Evolutionary conservation across 2,888 invertebrate genomes (phyloP), one percentile per base, ranked within the genome.

Genomic region (Xestia ashworthii): DNA sequence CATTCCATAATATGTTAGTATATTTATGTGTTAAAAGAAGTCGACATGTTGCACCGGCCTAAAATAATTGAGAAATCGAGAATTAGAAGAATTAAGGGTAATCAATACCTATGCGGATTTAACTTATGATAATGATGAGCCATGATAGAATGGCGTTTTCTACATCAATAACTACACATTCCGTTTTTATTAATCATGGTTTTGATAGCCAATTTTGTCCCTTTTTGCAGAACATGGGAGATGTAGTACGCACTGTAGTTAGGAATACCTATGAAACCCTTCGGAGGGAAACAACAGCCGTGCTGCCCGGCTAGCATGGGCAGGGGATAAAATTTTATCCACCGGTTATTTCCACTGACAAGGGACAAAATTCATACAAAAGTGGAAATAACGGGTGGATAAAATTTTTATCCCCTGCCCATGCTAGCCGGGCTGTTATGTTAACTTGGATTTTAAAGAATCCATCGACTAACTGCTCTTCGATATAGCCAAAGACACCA

Each of bases 401-500:
- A n/a, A n/a, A n/a, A n/a, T n/a, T n/a, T n/a, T n/a, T n/a, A n/a
- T n/a, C n/a, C n/a, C n/a, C n/a, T n/a, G n/a, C n/a, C n/a, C n/a
- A n/a, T n/a, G n/a, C n/a, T n/a, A 16, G 32, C 3, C 3, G 32
- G 25, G 6, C 25, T 14, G 25, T 58, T 58, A 25, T 25, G 58
- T 60, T 8, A 60, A n/a, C 14, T 8, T 41, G 64, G 1, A 6
- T 41, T 19, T 58, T 48, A 58, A 9, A 9, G 25, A 76, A 44
- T 19, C 32, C n/a, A 19, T 58, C 19, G 16, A 48, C n/a, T 62
- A 64, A 53, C 22, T 50, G 25, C 22, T 32, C 22, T 74, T 65
- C 64, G 38, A 48, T 48, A 38, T 19, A 19, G 14, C 50, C 9
- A 19, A 55, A 74, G 62, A 64, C 22, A 64, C 65, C 60, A 72